Base-by-base conservation (phyloP, 1,140 invertebrate genomes). In the Caenorhabditis inopinata region DNA sequence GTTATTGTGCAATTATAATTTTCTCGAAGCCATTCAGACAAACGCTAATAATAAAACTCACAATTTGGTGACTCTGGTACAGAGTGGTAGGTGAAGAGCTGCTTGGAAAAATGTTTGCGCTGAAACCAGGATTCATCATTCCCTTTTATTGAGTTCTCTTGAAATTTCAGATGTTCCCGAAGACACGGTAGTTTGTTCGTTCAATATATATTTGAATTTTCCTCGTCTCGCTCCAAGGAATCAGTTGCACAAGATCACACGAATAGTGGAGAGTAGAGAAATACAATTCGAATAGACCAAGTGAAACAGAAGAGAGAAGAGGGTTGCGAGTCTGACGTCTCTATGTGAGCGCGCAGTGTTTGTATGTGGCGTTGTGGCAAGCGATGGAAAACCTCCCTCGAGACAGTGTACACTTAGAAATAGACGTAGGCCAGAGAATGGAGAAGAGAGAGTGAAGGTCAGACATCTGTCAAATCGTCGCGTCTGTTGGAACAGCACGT, bases 161-260 rank as follows among this genome's bases (percentile, higher is more conserved):
- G 38, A 14, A 42, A 7, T 58, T 32, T 58, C 25, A 4, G 51
- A 58, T 18, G 27, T 58, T 58, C 38, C 38, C 14, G 38, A 14
- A 42, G 38, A 42, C 38, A 42, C 38, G 38, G 14, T 14, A 5
- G 3, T n/a, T 32, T 29, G 25, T 32, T 35, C 9, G 12, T 27
- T 51, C 16, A 9, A 25, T 18, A 58, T 58, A 68, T 68, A 68
- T 68, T 68, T 68, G 58, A 68, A 68, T 68, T 68, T 68, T 68
- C 58, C 58, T 68, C 29, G 58, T 68, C 32, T 68, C 58, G 58
- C 58, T 68, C 58, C 58, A 68, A 68, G 58, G 58, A 68, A 68
- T 68, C 58, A 68, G 58, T 68, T 68, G 58, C 58, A 68, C 58
- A 68, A 68, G 58, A 68, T 68, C 58, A 68, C 58, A 29, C 23